A percentile compares a stretch with the other conserved stretches of the same genome.
Evolutionary conservation across 2,113 vertebrate genomes (phyloP).

Genomic region (Scatophagus argus): DNA sequence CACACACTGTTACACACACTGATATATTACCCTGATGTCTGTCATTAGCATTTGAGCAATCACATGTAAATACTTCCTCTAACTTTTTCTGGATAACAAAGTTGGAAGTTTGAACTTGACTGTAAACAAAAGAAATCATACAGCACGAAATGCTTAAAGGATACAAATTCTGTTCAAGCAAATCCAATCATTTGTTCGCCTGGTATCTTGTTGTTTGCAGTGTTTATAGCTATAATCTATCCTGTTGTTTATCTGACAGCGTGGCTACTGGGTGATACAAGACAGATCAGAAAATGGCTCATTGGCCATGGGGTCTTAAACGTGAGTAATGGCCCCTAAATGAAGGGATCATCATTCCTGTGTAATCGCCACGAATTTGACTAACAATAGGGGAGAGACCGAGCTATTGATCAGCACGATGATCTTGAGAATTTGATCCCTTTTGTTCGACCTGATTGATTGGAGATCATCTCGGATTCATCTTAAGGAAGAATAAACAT

Average conservation of each 20-base stretch:
- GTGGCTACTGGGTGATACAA: slow-evolving; percentile 17
- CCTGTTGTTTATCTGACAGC: slow-evolving; percentile 51
- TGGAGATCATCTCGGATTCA: slow-evolving; percentile 58
- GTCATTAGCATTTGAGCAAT: background rate
- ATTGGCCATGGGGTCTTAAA: slow-evolving; percentile 29
- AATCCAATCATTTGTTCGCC: slow-evolving; percentile 52
- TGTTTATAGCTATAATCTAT: slow-evolving; percentile 50
- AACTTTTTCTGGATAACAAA: background rate
- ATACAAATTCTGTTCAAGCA: background rate
- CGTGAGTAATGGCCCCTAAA: slow-evolving; percentile 65
- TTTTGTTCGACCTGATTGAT: slow-evolving; percentile 68
- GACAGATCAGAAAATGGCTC: slow-evolving; percentile 3
- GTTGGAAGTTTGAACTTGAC: background rate
- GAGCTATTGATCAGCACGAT: slow-evolving; percentile 64
- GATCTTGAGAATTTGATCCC: slow-evolving; percentile 68
- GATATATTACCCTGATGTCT: too few relatives aligned
- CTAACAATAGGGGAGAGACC: slow-evolving; percentile 30
- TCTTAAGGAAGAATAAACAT: slow-evolving; percentile 51
- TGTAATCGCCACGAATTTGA: slow-evolving; percentile 40
- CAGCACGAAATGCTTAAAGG: background rate
- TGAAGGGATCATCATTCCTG: slow-evolving; percentile 71
- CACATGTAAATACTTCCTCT: background rate
- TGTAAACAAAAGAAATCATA: too few relatives aligned
- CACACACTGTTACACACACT: background rate
- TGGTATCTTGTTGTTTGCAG: slow-evolving; percentile 34